Conservation (phyloP, 1,140 invertebrate species). For the Lordiphosa stackelbergi region DNA sequence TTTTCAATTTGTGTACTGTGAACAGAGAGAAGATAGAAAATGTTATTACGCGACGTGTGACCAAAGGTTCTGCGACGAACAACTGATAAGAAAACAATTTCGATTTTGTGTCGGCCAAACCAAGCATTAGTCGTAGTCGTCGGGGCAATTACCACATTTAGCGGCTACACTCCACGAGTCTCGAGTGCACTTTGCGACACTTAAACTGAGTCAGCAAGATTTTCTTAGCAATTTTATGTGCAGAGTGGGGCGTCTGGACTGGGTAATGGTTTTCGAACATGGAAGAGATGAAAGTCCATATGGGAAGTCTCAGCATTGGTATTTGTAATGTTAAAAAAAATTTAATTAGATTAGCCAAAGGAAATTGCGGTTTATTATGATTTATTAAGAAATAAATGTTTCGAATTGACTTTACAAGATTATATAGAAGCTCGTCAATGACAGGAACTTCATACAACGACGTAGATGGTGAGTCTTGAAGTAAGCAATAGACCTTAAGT, state of each 20-base stretch:
- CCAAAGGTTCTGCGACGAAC: conserved; percentile 21
- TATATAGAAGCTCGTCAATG: too few relatives aligned
- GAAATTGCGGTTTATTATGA: too few relatives aligned
- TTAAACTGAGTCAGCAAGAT: conserved; percentile 57
- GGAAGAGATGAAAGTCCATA: not conserved
- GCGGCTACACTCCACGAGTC: conserved; percentile 22
- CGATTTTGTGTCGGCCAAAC: conserved; percentile 11
- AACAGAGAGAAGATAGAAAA: conserved; percentile 19
- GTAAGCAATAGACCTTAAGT: too few relatives aligned
- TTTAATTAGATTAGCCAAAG: too few relatives aligned
- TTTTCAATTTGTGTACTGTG: conserved; percentile 9
- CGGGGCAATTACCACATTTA: conserved; percentile 39
- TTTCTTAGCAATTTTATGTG: conserved; percentile 5
- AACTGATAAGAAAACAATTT: conserved; percentile 23
- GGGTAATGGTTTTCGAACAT: not conserved
- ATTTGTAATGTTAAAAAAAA: too few relatives aligned
- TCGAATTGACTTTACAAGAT: too few relatives aligned
- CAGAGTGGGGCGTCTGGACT: not conserved
- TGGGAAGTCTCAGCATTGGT: too few relatives aligned
- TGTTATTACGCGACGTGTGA: not conserved
- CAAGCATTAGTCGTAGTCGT: not conserved
- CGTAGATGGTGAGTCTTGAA: too few relatives aligned
- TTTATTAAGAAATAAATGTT: too few relatives aligned
- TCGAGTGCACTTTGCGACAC: conserved; percentile 54
- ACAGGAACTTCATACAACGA: too few relatives aligned